Evolutionary conservation across 2,113 vertebrate genomes (phyloP).

Genomic region (Chaetorhynchus papuensis): DNA sequence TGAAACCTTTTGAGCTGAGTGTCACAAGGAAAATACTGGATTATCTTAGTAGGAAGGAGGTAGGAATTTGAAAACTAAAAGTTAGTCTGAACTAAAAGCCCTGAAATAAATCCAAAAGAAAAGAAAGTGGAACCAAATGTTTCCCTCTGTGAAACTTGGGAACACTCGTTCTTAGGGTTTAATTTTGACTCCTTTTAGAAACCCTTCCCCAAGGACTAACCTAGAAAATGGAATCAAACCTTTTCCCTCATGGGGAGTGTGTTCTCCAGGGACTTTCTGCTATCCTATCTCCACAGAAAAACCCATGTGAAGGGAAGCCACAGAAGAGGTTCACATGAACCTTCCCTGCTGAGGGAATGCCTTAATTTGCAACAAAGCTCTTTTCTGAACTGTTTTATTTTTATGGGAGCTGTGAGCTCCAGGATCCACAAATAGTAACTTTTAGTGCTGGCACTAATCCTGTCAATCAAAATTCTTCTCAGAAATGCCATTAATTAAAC

Average conservation of each 20-base stretch:
- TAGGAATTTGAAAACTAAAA: background rate
- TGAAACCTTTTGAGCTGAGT: background rate
- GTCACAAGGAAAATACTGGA: background rate
- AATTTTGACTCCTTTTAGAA: background rate
- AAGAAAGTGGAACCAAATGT: background rate
- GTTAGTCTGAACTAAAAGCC: background rate
- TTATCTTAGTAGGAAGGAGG: background rate
- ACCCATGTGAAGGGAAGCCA: background rate
- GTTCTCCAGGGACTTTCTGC: background rate
- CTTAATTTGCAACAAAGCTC: conserved; percentile 22
- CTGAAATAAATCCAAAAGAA: background rate
- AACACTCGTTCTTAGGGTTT: background rate
- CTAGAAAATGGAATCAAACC: background rate
- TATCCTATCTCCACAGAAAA: background rate
- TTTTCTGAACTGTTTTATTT: background rate
- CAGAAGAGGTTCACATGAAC: conserved; percentile 1
- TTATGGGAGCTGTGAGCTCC: conserved; percentile 11
- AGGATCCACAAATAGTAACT: conserved; percentile 31
- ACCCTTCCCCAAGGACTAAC: background rate
- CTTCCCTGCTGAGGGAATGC: background rate
- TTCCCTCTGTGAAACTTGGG: background rate
- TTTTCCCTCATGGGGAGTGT: background rate
- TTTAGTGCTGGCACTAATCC: background rate
- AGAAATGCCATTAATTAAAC: conserved; percentile 16
- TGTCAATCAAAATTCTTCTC: conserved; percentile 28